Base-by-base conservation (phyloP, 2,888 invertebrate genomes). In the Andricus curvator region DNA sequence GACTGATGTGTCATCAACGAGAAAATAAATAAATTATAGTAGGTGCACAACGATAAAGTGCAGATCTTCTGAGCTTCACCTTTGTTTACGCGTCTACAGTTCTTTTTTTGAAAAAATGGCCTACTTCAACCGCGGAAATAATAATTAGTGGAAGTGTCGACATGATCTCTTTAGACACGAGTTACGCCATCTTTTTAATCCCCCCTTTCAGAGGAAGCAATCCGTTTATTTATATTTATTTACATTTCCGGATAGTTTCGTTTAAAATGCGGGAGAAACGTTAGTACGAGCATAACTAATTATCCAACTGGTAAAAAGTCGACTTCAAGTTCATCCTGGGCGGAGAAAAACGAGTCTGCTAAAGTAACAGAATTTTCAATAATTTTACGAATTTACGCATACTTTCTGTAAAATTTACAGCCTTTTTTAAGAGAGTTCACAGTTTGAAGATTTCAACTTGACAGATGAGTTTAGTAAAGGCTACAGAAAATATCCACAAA, bases 31-130 rank as follows among this genome's bases (percentile, higher is more conserved):
- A 90, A 90, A 90, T 90, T 85, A 83, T 84, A 77, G 88, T 88
- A 88, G 88, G 88, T 87, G 89, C 86, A 86, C 84, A 82, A 83
- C 86, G 91, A 91, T 85, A 86, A 81, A 88, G 84, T 83, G 85
- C 91, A 91, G 91, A 90, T 86, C 83, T 56, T 67, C 62, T 78
- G 44, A 56, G 65, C 80, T 78, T 77, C 29, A 68, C 51, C 25
- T 56, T 62, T 66, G 41, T 77, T 60, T 76, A 65, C 78, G n/a
- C 83, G 80, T 84, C 82, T 84, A 82, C 77, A 56, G 33, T 79
- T 77, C 64, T 64, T 77, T 48, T 33, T 65, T 56, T 66, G 79
- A 88, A 88, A 86, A 89, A 89, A 87, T 86, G 87, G 82, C 87
- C 85, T 86, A 86, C 87, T 89, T 81, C 68, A 80, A 83, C 64